Percentiles rank a stretch among this genome's conserved stretches.
Evolutionary conservation across 2,888 invertebrate genomes (phyloP).

Genomic region (Philereme transversata): DNA sequence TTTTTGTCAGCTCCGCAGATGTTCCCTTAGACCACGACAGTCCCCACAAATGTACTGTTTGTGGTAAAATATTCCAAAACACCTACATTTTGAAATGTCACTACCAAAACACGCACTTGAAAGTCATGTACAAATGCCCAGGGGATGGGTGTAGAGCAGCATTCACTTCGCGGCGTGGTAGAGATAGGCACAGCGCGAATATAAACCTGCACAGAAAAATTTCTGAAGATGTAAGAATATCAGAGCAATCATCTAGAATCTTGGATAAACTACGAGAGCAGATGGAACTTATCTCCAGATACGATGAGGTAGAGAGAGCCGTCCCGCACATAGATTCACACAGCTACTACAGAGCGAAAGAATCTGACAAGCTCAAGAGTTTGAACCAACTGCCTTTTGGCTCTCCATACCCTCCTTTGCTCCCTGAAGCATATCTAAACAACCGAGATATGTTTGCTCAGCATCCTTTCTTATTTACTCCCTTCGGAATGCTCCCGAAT

Average conservation of each 20-base stretch:
- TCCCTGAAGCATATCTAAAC: slow-evolving; percentile 70
- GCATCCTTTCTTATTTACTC: slow-evolving; percentile 76
- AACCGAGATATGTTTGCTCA: slow-evolving; percentile 73
- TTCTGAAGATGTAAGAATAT: slow-evolving; percentile 82
- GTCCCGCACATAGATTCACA: slow-evolving; percentile 84
- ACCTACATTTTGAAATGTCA: slow-evolving; percentile 97
- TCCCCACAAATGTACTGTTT: slow-evolving; percentile 94
- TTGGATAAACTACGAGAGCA: slow-evolving; percentile 87
- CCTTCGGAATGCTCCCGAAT: slow-evolving; percentile 78
- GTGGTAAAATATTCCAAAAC: slow-evolving; percentile 96
- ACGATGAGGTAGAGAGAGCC: slow-evolving; percentile 88
- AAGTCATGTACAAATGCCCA: slow-evolving; percentile 97
- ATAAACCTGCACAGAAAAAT: slow-evolving; percentile 95
- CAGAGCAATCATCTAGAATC: slow-evolving; percentile 74
- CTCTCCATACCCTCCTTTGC: slow-evolving; percentile 64
- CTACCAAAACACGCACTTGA: slow-evolving; percentile 97
- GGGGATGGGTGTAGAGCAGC: slow-evolving; percentile 97
- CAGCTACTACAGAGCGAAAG: slow-evolving; percentile 69
- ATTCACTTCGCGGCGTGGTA: slow-evolving; percentile 95
- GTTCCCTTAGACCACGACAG: slow-evolving; percentile 96
- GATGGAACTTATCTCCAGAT: slow-evolving; percentile 90
- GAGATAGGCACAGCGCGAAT: slow-evolving; percentile 96
- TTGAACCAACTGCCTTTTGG: slow-evolving; percentile 64
- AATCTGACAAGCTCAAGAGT: slow-evolving; percentile 65
- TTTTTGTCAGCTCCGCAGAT: slow-evolving; percentile 89